Percentiles rank a stretch among this genome's conserved stretches.
Conservation (phyloP, 2,113 vertebrate genomes). For the Corapipo altera region DNA sequence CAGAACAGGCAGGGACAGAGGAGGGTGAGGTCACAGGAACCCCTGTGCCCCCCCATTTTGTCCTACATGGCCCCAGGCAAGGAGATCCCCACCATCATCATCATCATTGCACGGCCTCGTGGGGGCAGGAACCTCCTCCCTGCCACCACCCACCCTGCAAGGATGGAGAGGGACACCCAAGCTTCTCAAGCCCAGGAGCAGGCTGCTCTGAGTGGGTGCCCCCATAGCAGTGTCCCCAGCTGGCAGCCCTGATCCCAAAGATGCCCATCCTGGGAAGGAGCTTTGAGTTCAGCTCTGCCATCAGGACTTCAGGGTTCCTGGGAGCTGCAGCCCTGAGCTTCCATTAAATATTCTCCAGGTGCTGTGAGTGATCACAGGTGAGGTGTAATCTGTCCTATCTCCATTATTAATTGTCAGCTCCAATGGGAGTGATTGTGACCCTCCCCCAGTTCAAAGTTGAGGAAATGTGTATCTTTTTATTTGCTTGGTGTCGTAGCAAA, state of each 20-base stretch:
- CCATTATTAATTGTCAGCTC: background rate
- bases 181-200: background rate
- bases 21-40: background rate
- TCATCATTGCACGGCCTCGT: background rate
- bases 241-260: background rate
- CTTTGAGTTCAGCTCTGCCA: background rate
- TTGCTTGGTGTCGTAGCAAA: background rate
- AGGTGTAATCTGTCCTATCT: background rate
- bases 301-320: background rate
- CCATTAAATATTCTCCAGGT: background rate
- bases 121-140: background rate
- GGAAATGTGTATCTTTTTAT: background rate
- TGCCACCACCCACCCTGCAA: background rate
- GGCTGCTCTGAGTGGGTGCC: fast-evolving
- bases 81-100: background rate
- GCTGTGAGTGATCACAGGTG: background rate
- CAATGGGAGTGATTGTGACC: background rate
- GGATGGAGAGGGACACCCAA: background rate
- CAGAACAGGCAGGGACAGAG: background rate
- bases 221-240: background rate
- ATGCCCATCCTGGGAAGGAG: background rate
- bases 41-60: background rate
- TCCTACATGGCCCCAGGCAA: fast-evolving
- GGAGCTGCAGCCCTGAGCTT: fast-evolving
- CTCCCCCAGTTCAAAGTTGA: background rate